Evolutionary conservation across 2,797 vertebrate species (phyloP).

Genomic region (Cyprinodon diabolis): DNA sequence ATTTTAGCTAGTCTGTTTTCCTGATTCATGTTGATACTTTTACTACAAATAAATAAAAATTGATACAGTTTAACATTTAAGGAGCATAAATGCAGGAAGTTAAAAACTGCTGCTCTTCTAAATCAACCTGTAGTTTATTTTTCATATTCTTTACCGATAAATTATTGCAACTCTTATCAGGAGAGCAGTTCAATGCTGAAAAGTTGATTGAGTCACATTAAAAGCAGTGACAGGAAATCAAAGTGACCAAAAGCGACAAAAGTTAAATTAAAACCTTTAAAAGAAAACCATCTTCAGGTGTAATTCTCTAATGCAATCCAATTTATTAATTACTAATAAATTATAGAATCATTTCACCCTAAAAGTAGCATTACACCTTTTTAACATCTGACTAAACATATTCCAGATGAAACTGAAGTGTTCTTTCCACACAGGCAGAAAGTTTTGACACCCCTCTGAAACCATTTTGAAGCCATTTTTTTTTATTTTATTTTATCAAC

Average conservation of each 20-base stretch:
- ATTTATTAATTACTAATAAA: background rate
- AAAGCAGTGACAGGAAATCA: background rate
- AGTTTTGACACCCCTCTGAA: background rate
- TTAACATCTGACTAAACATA: background rate
- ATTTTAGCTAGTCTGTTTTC: background rate
- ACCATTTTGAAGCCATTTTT: background rate
- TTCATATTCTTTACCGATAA: too few relatives aligned
- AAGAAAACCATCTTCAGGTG: background rate
- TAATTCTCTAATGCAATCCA: background rate
- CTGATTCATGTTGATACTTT: background rate
- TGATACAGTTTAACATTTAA: too few relatives aligned
- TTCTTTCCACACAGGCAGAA: slow-evolving; percentile 24
- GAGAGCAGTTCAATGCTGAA: too few relatives aligned
- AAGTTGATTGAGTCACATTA: background rate
- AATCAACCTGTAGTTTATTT: too few relatives aligned
- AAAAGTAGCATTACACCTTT: background rate
- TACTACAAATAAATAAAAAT: background rate
- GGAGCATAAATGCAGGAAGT: background rate
- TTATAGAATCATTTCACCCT: background rate
- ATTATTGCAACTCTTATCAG: too few relatives aligned
- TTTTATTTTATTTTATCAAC: slow-evolving; percentile 5
- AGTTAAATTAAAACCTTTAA: too few relatives aligned
- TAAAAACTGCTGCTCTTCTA: background rate
- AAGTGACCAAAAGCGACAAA: background rate
- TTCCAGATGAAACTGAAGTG: background rate